Conservation (phyloP, 2,888 invertebrate genomes). For the Cremastinae sp. region DNA sequence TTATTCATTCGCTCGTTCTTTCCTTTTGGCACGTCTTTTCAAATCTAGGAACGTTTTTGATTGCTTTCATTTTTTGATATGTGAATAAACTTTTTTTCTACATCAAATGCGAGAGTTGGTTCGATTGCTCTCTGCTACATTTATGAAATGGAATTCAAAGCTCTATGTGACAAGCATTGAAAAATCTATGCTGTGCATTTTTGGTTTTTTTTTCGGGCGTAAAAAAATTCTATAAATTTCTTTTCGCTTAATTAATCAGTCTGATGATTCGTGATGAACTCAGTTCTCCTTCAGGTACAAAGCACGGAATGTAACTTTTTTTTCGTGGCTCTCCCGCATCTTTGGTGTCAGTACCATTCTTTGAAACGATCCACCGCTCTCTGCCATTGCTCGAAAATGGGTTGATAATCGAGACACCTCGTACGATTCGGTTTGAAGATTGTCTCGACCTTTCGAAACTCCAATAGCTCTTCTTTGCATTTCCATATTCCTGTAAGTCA, state of each 20-base stretch:
- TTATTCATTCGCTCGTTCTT: too few species aligned
- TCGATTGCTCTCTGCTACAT: too few species aligned
- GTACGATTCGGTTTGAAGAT: constrained; percentile 82
- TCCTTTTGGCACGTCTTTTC: too few species aligned
- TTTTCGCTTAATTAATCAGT: constrained; percentile 24
- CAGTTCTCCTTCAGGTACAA: constrained; percentile 11
- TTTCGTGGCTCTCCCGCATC: background rate
- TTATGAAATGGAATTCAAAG: too few species aligned
- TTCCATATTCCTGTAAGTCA: constrained; percentile 86
- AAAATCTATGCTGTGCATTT: too few species aligned
- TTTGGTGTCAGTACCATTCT: constrained; percentile 81
- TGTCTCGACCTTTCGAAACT: constrained; percentile 83
- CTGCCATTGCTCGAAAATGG: constrained; percentile 81
- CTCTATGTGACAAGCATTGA: too few species aligned
- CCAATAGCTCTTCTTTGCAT: constrained; percentile 84
- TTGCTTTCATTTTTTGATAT: too few species aligned
- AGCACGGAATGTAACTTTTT: constrained; percentile 27
- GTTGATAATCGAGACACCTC: constrained; percentile 72
- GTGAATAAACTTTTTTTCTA: too few species aligned
- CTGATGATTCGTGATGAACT: constrained; percentile 20
- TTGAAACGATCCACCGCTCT: constrained; percentile 82
- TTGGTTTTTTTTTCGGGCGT: background rate
- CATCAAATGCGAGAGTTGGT: too few species aligned
- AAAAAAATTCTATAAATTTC: constrained; percentile 2
- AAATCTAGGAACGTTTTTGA: too few species aligned